Percentiles rank a stretch among this genome's conserved stretches.
phyloP scores from a whole-genome alignment of 2,888 invertebrate species.

The Saturnia pavonia region DNA sequence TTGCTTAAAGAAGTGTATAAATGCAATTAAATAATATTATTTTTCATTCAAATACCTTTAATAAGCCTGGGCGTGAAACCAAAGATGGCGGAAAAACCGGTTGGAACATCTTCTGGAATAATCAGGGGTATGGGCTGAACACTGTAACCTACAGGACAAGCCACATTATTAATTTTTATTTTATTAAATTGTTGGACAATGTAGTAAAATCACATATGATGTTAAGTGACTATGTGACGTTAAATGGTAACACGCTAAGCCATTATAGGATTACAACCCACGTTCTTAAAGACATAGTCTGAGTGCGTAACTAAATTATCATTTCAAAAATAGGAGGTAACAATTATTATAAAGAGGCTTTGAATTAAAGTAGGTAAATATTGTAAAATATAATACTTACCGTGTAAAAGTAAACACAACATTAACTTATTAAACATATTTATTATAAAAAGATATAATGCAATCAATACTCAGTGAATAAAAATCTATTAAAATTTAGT shows the following conservation, averaged over 20 bases:
- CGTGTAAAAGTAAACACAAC: background rate
- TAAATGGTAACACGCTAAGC: too few relatives aligned
- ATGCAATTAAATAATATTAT: too few relatives aligned
- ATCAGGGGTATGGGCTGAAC: slow-evolving; percentile 44
- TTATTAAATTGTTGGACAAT: background rate
- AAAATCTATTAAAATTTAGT: background rate
- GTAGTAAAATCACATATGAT: background rate
- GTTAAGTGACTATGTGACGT: too few relatives aligned
- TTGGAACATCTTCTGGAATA: slow-evolving; percentile 66
- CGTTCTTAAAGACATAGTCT: too few relatives aligned
- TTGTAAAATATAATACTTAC: background rate
- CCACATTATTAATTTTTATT: background rate
- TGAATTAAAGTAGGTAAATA: background rate
- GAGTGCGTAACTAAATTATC: too few relatives aligned
- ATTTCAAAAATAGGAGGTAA: too few relatives aligned
- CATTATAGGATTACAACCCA: too few relatives aligned
- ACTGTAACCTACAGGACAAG: slow-evolving; percentile 34
- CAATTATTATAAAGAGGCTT: too few relatives aligned
- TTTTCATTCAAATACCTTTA: slow-evolving; percentile 53
- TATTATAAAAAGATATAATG: background rate
- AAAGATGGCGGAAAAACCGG: slow-evolving; percentile 60
- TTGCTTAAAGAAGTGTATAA: too few relatives aligned
- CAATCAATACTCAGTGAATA: background rate
- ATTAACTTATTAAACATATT: background rate
- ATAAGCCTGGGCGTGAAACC: slow-evolving; percentile 62